phyloP scores from a whole-genome alignment of 2,888 invertebrate genomes.

The Acanthosepion lycidas region DNA sequence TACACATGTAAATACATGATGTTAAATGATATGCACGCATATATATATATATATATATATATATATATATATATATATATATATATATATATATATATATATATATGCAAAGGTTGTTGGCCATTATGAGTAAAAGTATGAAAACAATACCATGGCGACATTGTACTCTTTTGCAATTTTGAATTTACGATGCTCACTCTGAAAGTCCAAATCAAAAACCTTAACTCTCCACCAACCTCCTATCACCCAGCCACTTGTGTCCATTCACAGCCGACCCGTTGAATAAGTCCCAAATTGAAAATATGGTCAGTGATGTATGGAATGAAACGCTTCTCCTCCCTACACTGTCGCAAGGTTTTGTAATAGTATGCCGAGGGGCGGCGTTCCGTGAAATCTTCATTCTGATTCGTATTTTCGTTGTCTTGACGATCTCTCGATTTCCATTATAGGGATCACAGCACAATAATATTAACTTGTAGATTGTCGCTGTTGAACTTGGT shows the following conservation, averaged over 20 bases:
- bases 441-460: background rate
- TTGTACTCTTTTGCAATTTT: background rate
- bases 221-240: background rate
- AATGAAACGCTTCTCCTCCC: background rate
- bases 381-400: background rate
- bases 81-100: no score
- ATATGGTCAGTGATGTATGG: background rate
- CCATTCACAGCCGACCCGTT: background rate
- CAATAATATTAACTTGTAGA: background rate
- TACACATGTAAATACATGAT: no score
- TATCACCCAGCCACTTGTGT: background rate
- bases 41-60: no score
- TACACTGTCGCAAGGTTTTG: background rate
- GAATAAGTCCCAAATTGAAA: background rate
- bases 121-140: no score
- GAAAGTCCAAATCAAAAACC: background rate
- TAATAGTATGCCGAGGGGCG: background rate
- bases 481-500: background rate
- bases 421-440: constrained; percentile 33
- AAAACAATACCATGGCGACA: no score
- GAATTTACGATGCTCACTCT: background rate
- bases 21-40: no score
- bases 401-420: constrained; percentile 33
- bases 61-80: no score
- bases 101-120: no score